Evolutionary conservation across 92 coral and sea anemone genomes (phyloP).

Genomic region (Metridium senile): DNA sequence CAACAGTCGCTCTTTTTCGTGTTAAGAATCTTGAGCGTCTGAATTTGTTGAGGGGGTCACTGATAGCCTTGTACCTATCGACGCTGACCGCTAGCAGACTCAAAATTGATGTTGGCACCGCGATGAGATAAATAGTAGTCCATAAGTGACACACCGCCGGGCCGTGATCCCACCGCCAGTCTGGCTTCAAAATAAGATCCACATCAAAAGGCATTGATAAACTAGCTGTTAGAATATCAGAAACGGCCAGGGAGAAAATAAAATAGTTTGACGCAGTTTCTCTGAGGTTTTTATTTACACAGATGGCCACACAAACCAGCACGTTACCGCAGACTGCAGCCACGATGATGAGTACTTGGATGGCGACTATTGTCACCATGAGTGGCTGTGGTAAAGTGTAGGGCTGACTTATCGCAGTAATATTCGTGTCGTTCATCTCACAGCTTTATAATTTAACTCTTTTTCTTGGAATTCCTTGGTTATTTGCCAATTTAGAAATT

Average conservation of each 20-base stretch:
- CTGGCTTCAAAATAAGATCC: slow-evolving; percentile 54
- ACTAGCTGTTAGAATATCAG: slow-evolving; percentile 83
- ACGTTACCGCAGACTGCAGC: slow-evolving; percentile 79
- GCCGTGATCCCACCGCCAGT: slow-evolving; percentile 74
- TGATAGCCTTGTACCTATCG: slow-evolving; percentile 89
- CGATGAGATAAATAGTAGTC: slow-evolving; percentile 83
- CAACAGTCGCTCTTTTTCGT: slow-evolving; percentile 65
- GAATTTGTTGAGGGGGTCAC: slow-evolving; percentile 79
- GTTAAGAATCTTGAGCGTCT: slow-evolving; percentile 73
- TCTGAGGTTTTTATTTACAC: slow-evolving; percentile 69
- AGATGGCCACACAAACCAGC: slow-evolving; percentile 84
- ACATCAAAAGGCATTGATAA: slow-evolving; percentile 94
- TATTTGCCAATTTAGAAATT: too few relatives aligned
- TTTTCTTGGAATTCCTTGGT: too few relatives aligned
- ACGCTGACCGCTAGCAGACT: slow-evolving; percentile 83
- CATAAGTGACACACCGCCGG: slow-evolving; percentile 69
- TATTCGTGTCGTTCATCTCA: slow-evolving; percentile 17
- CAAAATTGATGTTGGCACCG: slow-evolving; percentile 93
- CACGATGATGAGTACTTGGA: slow-evolving; percentile 59
- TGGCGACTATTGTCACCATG: slow-evolving; percentile 22
- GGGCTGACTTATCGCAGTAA: neutral
- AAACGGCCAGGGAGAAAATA: slow-evolving; percentile 84
- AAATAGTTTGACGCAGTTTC: slow-evolving; percentile 78
- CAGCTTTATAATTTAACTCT: neutral
- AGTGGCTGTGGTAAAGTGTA: neutral